Conservation (phyloP, 2,797 vertebrate species). For the Pseudotriccus pelzelni region DNA sequence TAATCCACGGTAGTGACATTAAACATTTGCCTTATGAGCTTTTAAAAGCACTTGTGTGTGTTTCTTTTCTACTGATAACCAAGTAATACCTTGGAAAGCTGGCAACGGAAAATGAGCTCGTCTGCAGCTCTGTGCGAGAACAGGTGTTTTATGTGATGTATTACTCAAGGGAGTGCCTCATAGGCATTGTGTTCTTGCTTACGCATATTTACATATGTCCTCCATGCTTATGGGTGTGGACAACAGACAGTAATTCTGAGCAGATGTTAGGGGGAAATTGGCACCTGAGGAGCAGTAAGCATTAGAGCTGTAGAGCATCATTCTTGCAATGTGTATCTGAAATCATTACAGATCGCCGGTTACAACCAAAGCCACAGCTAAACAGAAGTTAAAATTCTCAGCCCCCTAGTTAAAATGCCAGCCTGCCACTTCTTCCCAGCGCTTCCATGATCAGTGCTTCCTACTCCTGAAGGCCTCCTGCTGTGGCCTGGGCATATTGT, state of each 20-base stretch:
- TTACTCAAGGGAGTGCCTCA: background rate
- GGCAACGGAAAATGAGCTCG: background rate
- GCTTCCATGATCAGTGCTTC: background rate
- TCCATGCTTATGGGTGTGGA: background rate
- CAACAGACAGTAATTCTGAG: background rate
- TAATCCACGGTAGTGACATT: background rate
- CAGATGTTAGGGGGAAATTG: background rate
- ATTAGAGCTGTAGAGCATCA: rapidly evolving
- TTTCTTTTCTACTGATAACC: background rate
- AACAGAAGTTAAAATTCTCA: rapidly evolving
- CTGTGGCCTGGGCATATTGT: background rate
- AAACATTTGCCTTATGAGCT: background rate
- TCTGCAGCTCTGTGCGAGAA: background rate
- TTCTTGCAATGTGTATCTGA: background rate
- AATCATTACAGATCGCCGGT: rapidly evolving
- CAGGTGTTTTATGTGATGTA: background rate
- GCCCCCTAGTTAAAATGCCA: background rate
- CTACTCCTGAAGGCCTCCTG: background rate
- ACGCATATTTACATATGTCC: background rate
- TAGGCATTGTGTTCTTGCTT: background rate
- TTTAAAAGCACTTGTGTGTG: background rate
- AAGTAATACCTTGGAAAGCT: background rate
- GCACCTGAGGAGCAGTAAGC: background rate
- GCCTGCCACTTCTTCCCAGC: background rate
- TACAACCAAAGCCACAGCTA: background rate